Evolutionary conservation across 2,113 vertebrate genomes (phyloP).

Genomic region (Malurus elegans): DNA sequence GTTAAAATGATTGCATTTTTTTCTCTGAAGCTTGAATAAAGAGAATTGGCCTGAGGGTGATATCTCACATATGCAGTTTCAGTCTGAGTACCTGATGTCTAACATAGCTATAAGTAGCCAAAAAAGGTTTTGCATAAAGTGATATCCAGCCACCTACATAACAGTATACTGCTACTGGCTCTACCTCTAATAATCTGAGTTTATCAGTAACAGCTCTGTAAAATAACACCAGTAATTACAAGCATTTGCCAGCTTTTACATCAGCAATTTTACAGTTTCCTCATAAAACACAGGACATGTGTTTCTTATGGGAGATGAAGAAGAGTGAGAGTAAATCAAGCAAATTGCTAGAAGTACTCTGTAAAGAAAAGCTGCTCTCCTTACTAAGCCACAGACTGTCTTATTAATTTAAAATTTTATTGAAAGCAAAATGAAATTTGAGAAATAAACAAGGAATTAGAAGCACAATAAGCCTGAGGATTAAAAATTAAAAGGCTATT

Average conservation of each 20-base stretch:
- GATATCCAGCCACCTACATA: not conserved
- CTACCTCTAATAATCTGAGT: not conserved
- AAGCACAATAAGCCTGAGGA: not conserved
- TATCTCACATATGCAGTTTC: not conserved
- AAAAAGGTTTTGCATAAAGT: not conserved
- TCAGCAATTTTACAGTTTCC: not conserved
- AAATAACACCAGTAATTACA: not conserved
- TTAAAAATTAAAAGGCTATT: conserved; percentile 24
- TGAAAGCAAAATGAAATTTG: not conserved
- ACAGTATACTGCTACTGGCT: not conserved
- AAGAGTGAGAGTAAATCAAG: not conserved
- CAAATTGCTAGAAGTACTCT: not conserved
- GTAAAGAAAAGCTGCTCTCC: not conserved
- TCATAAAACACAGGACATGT: not conserved
- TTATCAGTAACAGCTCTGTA: not conserved
- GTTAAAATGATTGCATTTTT: not conserved
- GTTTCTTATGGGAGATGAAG: not conserved
- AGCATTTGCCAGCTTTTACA: not conserved
- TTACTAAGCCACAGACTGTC: not conserved
- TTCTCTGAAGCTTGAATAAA: not conserved
- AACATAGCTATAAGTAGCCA: not conserved
- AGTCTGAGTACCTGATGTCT: not conserved
- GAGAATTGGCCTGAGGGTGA: not conserved
- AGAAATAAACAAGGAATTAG: not conserved
- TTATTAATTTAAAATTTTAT: not conserved